These are phyloP conservation scores for Lacerta bilineata DNA, from an alignment of 2,797 vertebrate species.

Conservation along the genomic window DNA sequence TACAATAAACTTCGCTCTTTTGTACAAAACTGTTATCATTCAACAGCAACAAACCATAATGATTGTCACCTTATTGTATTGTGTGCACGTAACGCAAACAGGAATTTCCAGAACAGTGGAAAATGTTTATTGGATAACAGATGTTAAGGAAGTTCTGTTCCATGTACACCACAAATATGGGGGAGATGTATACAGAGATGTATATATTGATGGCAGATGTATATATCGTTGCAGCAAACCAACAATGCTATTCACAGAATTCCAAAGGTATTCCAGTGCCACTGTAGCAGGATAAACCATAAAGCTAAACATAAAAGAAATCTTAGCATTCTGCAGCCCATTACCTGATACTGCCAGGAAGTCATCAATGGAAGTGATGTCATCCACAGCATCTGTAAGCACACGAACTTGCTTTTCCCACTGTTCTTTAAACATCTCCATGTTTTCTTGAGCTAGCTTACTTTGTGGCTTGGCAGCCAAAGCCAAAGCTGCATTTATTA, in stretches of 20 bases:
- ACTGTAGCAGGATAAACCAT: not conserved
- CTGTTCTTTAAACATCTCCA: constrained; percentile 88
- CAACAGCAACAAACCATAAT: not conserved
- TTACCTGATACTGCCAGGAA: constrained; percentile 88
- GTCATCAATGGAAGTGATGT: constrained; percentile 88
- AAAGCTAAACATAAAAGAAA: not conserved
- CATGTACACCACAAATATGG: not conserved
- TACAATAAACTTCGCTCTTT: not conserved
- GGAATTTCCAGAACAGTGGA: not conserved
- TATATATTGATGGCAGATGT: not conserved
- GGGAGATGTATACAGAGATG: not conserved
- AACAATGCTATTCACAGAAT: not conserved
- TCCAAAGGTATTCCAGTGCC: not conserved
- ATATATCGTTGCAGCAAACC: not conserved
- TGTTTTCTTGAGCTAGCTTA: constrained; percentile 85
- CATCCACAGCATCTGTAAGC: constrained; percentile 86
- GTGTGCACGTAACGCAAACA: not conserved
- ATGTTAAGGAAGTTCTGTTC: not conserved
- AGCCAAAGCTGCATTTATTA: constrained; percentile 96
- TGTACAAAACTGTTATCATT: not conserved
- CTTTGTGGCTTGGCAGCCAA: constrained; percentile 95
- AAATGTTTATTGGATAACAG: not conserved
- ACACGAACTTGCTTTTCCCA: constrained; percentile 87
- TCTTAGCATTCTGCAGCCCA: not conserved
- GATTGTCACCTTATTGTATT: not conserved